phyloP scores from a whole-genome alignment of 2,888 invertebrate species.

The Tetragonula carbonaria region DNA sequence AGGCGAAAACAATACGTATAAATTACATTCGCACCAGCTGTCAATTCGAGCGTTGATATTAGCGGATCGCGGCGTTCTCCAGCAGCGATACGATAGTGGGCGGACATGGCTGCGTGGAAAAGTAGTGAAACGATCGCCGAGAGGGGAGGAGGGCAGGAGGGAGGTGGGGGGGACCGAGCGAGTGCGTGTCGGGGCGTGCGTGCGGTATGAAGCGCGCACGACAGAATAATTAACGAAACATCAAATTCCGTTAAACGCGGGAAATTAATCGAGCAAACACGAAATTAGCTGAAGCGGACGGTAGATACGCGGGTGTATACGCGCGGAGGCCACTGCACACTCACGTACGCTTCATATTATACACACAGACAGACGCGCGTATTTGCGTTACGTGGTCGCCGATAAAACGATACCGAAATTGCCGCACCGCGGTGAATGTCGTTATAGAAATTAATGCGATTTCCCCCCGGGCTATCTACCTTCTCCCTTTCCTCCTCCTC shows the following conservation, averaged over 20 bases:
- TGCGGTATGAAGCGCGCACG: conserved; percentile 70
- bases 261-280: conserved; percentile 81
- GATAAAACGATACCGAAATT: conserved; percentile 72
- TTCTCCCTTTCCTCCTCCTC: neutral
- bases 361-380: conserved; percentile 26
- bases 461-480: conserved; percentile 68
- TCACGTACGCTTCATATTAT: conserved; percentile 23
- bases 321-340: conserved; percentile 8
- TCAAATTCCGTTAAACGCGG: conserved; percentile 80
- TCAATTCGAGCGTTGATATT: conserved; percentile 48
- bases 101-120: conserved; percentile 27
- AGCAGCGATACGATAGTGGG: conserved; percentile 9
- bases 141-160: neutral
- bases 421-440: conserved; percentile 77
- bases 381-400: conserved; percentile 53
- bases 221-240: conserved; percentile 81
- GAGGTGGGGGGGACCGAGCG: neutral
- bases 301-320: conserved; percentile 41
- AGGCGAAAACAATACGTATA: conserved; percentile 21
- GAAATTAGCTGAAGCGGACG: conserved; percentile 78
- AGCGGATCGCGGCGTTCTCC: conserved; percentile 40
- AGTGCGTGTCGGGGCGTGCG: conserved; percentile 40
- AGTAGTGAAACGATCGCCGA: conserved; percentile 37
- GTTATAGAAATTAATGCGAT: conserved; percentile 80
- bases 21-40: conserved; percentile 44